These are phyloP conservation scores for Craterocephalus amniculus DNA, from an alignment of 2,797 vertebrate genomes.

Conservation along the genomic window DNA sequence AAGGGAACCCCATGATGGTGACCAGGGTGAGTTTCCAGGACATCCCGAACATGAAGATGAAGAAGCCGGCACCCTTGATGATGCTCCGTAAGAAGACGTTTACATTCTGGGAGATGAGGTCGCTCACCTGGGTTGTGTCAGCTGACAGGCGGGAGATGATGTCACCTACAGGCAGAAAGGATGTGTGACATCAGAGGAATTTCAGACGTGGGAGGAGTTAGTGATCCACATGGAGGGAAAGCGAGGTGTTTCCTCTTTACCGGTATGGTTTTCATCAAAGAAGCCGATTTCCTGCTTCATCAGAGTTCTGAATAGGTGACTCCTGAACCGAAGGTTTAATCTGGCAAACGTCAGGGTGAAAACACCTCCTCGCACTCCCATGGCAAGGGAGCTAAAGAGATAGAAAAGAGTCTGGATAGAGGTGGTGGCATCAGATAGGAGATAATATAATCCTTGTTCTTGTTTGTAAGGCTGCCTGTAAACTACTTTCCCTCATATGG, in stretches of 20 bases:
- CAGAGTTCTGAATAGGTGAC: slow-evolving; percentile 91
- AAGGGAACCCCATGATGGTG: slow-evolving; percentile 94
- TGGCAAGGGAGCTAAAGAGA: slow-evolving; percentile 88
- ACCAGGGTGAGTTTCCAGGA: slow-evolving; percentile 95
- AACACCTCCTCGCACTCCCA: slow-evolving; percentile 92
- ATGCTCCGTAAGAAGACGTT: slow-evolving; percentile 91
- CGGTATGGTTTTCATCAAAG: slow-evolving; percentile 96
- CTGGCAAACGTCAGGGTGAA: slow-evolving; percentile 92
- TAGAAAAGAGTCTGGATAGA: background rate
- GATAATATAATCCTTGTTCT: too few relatives aligned
- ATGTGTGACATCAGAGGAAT: background rate
- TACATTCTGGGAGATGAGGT: slow-evolving; percentile 93
- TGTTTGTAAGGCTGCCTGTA: too few relatives aligned
- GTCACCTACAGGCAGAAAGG: slow-evolving; percentile 83
- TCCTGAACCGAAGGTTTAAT: slow-evolving; percentile 92
- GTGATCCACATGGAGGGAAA: background rate
- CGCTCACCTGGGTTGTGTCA: slow-evolving; percentile 95
- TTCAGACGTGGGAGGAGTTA: background rate
- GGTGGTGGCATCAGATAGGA: background rate
- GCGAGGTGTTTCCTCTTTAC: slow-evolving; percentile 63
- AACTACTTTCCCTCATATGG: too few relatives aligned
- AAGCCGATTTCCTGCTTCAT: slow-evolving; percentile 95
- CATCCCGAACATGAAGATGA: slow-evolving; percentile 93
- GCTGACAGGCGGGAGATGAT: slow-evolving; percentile 94
- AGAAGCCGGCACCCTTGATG: slow-evolving; percentile 88